Base-by-base conservation (phyloP, 2,888 invertebrate genomes). In the Mylabris sibirica region DNA sequence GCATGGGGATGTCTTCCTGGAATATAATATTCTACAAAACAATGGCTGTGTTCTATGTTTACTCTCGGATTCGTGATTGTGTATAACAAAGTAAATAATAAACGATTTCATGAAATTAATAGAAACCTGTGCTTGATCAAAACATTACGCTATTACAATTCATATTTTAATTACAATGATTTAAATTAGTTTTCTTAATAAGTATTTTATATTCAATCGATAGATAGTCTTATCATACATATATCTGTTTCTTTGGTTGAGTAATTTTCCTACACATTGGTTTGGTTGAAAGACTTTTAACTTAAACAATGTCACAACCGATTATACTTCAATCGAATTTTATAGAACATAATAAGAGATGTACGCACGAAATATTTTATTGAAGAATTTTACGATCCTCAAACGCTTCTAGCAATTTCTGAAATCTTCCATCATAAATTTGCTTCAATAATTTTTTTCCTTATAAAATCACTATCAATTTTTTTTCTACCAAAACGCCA, bases 71-170 rank as follows among this genome's bases (percentile, higher is more conserved):
- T 65, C 68, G 65, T 65, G 57, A 65, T 63, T 68, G 59, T 63
- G 63, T 63, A 68, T 68, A 63, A 59, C 68, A 63, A 57, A 57
- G 57, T 62, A 65, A 68, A 68, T 65, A 65, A 65, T 24, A 65
- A 65, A 63, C 62, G 68, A 68, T 65, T 68, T 14, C 65, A 68
- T 68, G 62, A 68, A 68, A 68, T 68, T 68, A 65, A 65, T 65
- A 68, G 60, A 65, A 68, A 65, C 24, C 63, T 60, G 49, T 59
- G 11, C 24, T 24, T 24, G 57, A 57, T 57, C 12, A 12, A 24
- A 57, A 22, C 20, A 20, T 12, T 20, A 24, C 20, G 20, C 5
- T 20, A 49, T 49, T 49, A 41, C 1, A 41, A 41, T 14, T 41
- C 41, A n/a, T 17, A 44, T 3, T 44, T 17, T 17, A n/a, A 17